phyloP scores from a whole-genome alignment of 1,140 invertebrate species.

The Helicoverpa zea region DNA sequence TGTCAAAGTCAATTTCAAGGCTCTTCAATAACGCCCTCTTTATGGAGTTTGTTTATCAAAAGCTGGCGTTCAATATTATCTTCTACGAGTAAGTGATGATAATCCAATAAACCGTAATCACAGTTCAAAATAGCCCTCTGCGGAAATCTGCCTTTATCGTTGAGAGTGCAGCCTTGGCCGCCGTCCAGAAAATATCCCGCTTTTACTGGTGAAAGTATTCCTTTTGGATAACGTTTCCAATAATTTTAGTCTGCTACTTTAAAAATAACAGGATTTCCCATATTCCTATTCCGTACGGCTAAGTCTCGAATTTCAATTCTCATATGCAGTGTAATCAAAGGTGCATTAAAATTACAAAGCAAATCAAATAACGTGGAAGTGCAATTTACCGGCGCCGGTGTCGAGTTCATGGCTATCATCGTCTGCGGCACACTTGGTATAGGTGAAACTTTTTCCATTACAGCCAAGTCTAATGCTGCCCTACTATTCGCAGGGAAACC shows the following conservation, averaged over 20 bases:
- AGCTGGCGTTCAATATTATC: background rate
- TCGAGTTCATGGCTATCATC: constrained; percentile 16
- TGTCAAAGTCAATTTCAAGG: background rate
- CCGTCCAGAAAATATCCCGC: constrained; percentile 48
- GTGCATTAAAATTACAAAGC: constrained; percentile 3
- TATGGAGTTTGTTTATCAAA: background rate
- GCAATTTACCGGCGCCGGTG: background rate
- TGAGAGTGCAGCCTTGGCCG: constrained; percentile 53
- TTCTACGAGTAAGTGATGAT: background rate
- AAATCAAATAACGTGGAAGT: constrained; percentile 24
- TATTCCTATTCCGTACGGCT: background rate
- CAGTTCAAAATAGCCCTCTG: constrained; percentile 26
- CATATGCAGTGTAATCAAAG: background rate
- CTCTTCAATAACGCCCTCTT: background rate
- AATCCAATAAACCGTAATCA: constrained; percentile 27
- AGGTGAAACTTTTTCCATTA: constrained; percentile 41
- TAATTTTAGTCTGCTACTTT: background rate
- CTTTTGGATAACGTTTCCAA: constrained; percentile 3
- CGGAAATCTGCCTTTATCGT: constrained; percentile 6
- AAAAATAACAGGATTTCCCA: constrained; percentile 2
- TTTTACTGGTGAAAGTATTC: constrained; percentile 57
- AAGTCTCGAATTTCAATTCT: background rate
- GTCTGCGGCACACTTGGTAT: constrained; percentile 3
- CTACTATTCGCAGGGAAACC: constrained; percentile 33
- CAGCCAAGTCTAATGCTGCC: constrained; percentile 21